Base-by-base conservation (phyloP, 2,888 invertebrate species). In the Meiosimyza platycephala region DNA sequence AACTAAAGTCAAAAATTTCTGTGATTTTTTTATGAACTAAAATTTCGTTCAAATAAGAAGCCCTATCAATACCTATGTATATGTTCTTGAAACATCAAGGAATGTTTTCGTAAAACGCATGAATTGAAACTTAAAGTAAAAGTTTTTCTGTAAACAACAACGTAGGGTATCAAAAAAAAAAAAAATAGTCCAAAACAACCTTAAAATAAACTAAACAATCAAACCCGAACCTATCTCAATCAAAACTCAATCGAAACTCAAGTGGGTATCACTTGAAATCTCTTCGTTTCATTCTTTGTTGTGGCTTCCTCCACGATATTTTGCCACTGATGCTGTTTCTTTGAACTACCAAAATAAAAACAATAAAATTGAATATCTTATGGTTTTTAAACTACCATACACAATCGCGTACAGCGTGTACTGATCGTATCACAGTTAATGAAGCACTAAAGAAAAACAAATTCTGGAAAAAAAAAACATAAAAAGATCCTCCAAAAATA, bases 171-270 rank as follows among this genome's bases (percentile, higher is more conserved):
- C 1, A 1, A 40, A 40, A 40, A 40, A 40, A 40, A 40, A 40
- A 40, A 40, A 40, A 40, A 40, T 7, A 40, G 9, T 9, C 40
- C 40, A 9, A 40, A 40, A 40, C 40, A 40, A 40, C 40, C 40
- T 40, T 5, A 40, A 40, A 40, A 40, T 40, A 40, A 40, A 40
- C 40, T 28, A 64, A 22, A 6, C 51, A 51, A 22, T 7, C 52
- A 18, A 69, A 33, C 68, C 66, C 59, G 68, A 69, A 69, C 68
- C 68, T 69, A 69, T 59, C 68, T 69, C 68, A 69, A 69, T 59
- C 57, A 33, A 69, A 59, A 68, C 22, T 18, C 59, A 28, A 69
- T 69, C 68, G 68, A 18, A 50, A 48, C 51, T 60, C 68, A 69
- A 69, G 68, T 69, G 60, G 68, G 40, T 33, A 22, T 6, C 68